These are phyloP conservation scores for Mythimna pallens DNA, from an alignment of 2,888 invertebrate genomes.

Conservation along the genomic window DNA sequence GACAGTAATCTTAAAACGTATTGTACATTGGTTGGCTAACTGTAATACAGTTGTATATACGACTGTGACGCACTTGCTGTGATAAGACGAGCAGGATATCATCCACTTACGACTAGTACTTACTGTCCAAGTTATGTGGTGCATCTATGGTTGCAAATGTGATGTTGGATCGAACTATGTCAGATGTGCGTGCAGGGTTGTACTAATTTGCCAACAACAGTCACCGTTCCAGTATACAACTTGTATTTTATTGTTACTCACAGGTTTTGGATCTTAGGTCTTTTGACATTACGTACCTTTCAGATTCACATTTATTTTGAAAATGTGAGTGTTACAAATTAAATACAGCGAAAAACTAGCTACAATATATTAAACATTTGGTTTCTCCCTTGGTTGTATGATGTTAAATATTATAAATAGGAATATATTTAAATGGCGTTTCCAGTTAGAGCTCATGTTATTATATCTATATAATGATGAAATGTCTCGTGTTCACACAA, in stretches of 20 bases:
- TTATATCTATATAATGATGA: slow-evolving; percentile 69
- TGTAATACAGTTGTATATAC: slow-evolving; percentile 49
- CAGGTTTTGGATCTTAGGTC: slow-evolving; percentile 85
- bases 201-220: slow-evolving; percentile 63
- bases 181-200: slow-evolving; percentile 71
- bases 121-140: slow-evolving; percentile 60
- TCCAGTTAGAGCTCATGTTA: slow-evolving; percentile 73
- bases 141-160: slow-evolving; percentile 52
- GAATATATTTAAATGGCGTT: slow-evolving; percentile 70
- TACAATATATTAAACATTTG: slow-evolving; percentile 59
- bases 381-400: slow-evolving; percentile 77
- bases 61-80: slow-evolving; percentile 59
- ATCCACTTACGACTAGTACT: slow-evolving; percentile 59
- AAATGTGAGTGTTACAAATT: slow-evolving; percentile 69
- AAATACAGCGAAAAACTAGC: slow-evolving; percentile 77
- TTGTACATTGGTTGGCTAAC: slow-evolving; percentile 38
- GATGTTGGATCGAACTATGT: slow-evolving; percentile 43
- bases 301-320: slow-evolving; percentile 74
- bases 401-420: slow-evolving; percentile 76
- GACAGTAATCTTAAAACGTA: slow-evolving; percentile 39
- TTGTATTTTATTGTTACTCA: slow-evolving; percentile 78
- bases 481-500: slow-evolving; percentile 72
- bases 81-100: slow-evolving; percentile 60
- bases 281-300: slow-evolving; percentile 83
- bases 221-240: slow-evolving; percentile 80